phyloP scores from a whole-genome alignment of 2,888 invertebrate genomes.

The Phyllotreta striolata region DNA sequence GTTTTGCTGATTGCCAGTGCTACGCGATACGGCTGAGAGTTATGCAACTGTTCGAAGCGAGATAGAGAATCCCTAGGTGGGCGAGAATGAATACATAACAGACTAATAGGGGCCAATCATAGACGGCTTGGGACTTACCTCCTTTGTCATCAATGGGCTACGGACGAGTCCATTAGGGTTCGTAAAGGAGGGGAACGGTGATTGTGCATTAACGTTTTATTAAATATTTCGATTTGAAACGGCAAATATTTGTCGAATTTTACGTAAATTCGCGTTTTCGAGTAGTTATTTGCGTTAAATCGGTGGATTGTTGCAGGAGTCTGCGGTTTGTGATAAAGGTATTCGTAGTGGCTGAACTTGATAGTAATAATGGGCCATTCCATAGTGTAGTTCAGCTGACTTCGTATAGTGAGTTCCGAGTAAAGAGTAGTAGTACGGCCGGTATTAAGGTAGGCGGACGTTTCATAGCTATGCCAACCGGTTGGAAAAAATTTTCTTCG shows the following conservation, averaged over 20 bases:
- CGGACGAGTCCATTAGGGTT: constrained; percentile 67
- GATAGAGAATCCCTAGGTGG: constrained; percentile 48
- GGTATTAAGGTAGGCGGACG: constrained; percentile 50
- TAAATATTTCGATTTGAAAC: no score
- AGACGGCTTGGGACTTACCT: constrained; percentile 61
- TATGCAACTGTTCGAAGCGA: constrained; percentile 55
- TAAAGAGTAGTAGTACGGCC: constrained; percentile 63
- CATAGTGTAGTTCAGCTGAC: constrained; percentile 65
- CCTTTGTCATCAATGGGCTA: constrained; percentile 78
- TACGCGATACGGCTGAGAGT: constrained; percentile 44
- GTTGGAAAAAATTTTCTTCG: constrained; percentile 33
- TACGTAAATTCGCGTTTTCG: neutral
- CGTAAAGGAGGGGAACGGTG: constrained; percentile 51
- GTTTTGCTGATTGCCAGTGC: constrained; percentile 31
- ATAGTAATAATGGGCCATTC: constrained; percentile 59
- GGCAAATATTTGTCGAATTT: neutral
- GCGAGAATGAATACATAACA: constrained; percentile 58
- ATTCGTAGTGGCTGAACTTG: constrained; percentile 3
- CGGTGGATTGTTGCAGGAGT: neutral
- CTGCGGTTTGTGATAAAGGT: neutral
- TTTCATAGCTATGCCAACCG: constrained; percentile 47
- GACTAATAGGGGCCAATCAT: constrained; percentile 66
- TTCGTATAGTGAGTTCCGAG: constrained; percentile 46
- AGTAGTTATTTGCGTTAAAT: no score
- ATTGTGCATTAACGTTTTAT: no score